A percentile compares a stretch with the other conserved stretches of the same genome.
These are phyloP conservation scores for Slavum lentiscoides DNA, from an alignment of 2,888 invertebrate species.

Conservation along the genomic window DNA sequence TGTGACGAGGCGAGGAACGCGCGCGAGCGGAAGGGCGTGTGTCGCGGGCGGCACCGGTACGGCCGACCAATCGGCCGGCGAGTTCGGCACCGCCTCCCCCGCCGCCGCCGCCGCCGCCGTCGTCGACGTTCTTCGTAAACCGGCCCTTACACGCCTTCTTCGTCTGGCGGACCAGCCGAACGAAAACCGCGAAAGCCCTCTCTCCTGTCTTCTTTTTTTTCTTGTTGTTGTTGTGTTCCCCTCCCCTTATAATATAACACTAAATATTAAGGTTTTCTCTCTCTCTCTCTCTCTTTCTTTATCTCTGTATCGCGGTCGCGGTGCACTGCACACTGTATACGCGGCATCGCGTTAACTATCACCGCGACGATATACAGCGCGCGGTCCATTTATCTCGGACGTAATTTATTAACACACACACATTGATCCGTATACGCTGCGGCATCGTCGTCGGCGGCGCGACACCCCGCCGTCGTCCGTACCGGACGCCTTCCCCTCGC, in stretches of 20 bases:
- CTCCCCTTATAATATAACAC: too few species aligned
- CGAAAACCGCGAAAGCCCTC: too few species aligned
- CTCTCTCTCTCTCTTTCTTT: too few species aligned
- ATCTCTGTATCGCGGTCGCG: not conserved
- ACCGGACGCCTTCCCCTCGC: not conserved
- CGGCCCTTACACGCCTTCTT: not conserved
- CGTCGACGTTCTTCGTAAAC: not conserved
- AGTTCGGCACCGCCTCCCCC: slow-evolving; percentile 11
- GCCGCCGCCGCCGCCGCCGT: not conserved
- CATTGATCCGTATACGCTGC: not conserved
- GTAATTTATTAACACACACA: slow-evolving; percentile 54
- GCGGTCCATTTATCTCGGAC: slow-evolving; percentile 53
- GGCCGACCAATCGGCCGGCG: slow-evolving; percentile 15
- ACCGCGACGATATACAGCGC: slow-evolving; percentile 22
- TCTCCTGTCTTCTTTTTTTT: too few species aligned
- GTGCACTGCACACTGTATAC: too few species aligned
- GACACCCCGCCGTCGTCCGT: not conserved
- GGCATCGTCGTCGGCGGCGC: not conserved
- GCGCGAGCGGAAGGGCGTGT: slow-evolving; percentile 2
- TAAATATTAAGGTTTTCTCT: too few species aligned
- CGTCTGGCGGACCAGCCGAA: too few species aligned
- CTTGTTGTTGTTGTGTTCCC: too few species aligned
- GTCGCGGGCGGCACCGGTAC: not conserved
- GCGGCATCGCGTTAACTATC: slow-evolving; percentile 54
- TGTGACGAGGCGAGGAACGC: not conserved